phyloP scores from a whole-genome alignment of 2,113 vertebrate species.

The Callipepla californica region DNA sequence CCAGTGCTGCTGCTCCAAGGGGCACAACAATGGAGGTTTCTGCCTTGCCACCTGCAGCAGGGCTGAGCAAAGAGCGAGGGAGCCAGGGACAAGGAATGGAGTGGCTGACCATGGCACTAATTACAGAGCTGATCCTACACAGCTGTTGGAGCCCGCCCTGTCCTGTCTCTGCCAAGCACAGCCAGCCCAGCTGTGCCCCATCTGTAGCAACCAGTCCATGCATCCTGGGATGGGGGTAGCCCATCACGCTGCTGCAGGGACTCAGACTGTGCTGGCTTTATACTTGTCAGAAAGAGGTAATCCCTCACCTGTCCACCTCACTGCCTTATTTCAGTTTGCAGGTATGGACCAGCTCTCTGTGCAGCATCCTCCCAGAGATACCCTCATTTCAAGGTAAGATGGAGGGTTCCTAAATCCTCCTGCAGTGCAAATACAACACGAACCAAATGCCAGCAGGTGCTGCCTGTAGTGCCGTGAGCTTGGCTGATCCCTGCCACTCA shows the following conservation, averaged over 20 bases:
- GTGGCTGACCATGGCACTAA: not conserved
- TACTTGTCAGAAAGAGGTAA: not conserved
- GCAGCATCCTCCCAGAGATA: not conserved
- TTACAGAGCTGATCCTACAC: not conserved
- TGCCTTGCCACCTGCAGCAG: not conserved
- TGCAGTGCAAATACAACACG: not conserved
- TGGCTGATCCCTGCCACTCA: not conserved
- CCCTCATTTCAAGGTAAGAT: not conserved
- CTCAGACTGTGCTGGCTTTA: not conserved
- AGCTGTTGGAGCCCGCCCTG: not conserved
- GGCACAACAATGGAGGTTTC: not conserved
- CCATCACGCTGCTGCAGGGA: not conserved
- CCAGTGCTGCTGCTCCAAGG: not conserved
- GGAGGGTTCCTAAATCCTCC: not conserved
- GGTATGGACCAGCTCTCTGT: fast-evolving
- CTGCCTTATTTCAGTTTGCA: not conserved
- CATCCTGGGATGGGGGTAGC: not conserved
- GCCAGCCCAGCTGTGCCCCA: not conserved
- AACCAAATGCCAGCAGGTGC: not conserved
- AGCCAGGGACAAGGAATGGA: not conserved
- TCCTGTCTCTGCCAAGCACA: not conserved
- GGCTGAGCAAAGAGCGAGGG: not conserved
- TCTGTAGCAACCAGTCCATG: not conserved
- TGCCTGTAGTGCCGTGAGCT: fast-evolving
- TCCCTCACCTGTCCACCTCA: too few species aligned